These are phyloP conservation scores for Arenaria interpres DNA, from an alignment of 2,113 vertebrate species.

Conservation along the genomic window DNA sequence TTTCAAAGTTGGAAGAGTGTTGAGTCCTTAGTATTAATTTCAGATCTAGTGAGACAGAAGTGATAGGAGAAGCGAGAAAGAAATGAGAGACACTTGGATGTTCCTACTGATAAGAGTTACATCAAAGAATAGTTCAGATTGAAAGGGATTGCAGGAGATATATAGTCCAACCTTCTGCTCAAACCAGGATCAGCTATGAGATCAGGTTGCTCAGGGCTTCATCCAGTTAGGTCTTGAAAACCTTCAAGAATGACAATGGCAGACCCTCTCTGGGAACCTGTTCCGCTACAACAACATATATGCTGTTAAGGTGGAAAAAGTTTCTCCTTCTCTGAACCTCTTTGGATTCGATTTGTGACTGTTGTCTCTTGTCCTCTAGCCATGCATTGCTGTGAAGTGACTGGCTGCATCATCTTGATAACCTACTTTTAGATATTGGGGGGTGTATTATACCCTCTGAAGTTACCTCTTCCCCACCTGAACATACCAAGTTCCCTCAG, in stretches of 20 bases:
- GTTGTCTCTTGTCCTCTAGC: not conserved
- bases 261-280: not conserved
- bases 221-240: not conserved
- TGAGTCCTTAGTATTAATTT: not conserved
- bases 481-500: not conserved
- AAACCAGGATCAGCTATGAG: not conserved
- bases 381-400: not conserved
- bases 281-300: not conserved
- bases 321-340: not conserved
- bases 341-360: not conserved
- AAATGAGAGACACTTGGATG: not conserved
- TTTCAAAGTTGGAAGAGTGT: not conserved
- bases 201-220: not conserved
- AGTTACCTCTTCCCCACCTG: not conserved
- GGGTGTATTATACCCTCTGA: fast-evolving
- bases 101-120: not conserved
- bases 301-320: not conserved
- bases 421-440: not conserved
- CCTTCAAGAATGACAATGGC: not conserved
- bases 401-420: not conserved
- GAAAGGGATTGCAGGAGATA: not conserved
- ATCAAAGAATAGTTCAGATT: not conserved
- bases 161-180: not conserved
- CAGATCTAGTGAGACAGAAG: not conserved
- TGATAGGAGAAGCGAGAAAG: not conserved